Base-by-base conservation (phyloP, 1,140 invertebrate genomes). In the Zaprionus ornatus region DNA sequence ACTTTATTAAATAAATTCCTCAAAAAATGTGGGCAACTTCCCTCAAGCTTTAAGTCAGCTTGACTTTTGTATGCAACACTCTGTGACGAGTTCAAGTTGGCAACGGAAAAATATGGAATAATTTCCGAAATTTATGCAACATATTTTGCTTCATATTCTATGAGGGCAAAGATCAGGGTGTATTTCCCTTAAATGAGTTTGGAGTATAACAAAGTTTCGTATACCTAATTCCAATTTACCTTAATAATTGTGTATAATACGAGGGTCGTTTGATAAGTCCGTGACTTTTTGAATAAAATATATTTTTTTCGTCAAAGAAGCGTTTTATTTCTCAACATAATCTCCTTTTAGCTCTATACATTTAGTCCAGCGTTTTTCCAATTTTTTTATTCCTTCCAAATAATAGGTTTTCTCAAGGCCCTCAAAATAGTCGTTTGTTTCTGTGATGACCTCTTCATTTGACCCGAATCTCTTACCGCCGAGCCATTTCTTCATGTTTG, bases 1-100 rank as follows among this genome's bases (percentile, higher is more conserved):
- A 40, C 50, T 66, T 68, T 77, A 73, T 77, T 77, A 87, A 77
- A 69, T 50, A 52, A 45, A 35, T 62, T 48, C 27, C 52, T 37
- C 50, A 69, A 45, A 55, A 25, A 27, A 66, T 27, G 40, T 15
- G 15, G 7, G 12, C 6, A 48, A 48, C n/a, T 19, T 48, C 10
- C 0, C 9, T 10, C 21, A 23, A 59, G 19, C 56, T 19, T 68
- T 21, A 55, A 48, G 56, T 50, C 54, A 27, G 42, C 29, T 57
- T 13, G 19, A 5, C 1, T 19, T 9, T 23, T 23, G 17, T 17
- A 6, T 15, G 40, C n/a, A 6, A 5, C 13, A 42, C 37, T 17
- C 40, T 42, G 15, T 50, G 45, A 50, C 45, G 23, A 21, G 45
- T 50, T 23, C 4, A 50, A 23, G 45, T 5, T 50, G 45, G 17